Conservation (phyloP, 1,140 invertebrate genomes). For the Sarcophaga bullata region DNA sequence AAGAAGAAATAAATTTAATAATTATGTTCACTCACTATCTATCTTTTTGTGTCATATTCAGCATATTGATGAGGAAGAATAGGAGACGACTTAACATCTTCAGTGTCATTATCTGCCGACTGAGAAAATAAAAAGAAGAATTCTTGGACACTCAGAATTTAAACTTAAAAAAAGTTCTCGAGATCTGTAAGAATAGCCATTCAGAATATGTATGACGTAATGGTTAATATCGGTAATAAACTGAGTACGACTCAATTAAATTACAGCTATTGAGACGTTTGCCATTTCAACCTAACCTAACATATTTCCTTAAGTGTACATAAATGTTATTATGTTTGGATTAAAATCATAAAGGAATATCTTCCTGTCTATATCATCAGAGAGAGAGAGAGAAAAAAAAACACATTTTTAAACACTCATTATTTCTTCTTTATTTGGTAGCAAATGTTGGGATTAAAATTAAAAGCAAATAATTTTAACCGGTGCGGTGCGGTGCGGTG, state of each 20-base stretch:
- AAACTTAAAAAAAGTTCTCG: no score
- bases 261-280: neutral
- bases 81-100: no score
- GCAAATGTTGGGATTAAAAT: conserved; percentile 17
- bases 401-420: conserved; percentile 16
- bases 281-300: no score
- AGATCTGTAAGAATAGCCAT: neutral
- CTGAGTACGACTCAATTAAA: neutral
- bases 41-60: no score
- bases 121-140: no score
- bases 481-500: neutral
- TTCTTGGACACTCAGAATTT: no score
- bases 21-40: no score
- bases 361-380: no score
- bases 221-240: neutral
- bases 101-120: no score
- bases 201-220: neutral
- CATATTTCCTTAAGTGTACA: neutral
- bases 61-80: no score
- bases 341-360: neutral
- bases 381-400: no score
- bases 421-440: neutral
- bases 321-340: neutral
- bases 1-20: no score
- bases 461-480: neutral